Percentiles rank a stretch among this genome's conserved stretches.
Evolutionary conservation across 2,888 invertebrate genomes (phyloP).

Genomic region (Empis stercorea): DNA sequence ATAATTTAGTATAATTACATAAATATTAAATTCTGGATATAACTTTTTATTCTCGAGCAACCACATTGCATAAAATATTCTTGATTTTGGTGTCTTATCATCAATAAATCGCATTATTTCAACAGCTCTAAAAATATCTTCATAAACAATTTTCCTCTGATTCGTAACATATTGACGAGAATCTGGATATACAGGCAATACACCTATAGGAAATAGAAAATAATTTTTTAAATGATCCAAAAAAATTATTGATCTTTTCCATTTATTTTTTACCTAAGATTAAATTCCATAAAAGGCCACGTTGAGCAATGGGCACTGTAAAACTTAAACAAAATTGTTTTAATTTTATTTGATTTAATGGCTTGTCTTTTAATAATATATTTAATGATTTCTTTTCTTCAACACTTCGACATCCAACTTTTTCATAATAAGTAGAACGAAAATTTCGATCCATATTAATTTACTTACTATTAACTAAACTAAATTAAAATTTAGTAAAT

Average conservation of each 20-base stretch:
- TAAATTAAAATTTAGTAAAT: too few species aligned
- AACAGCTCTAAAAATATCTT: slow-evolving; percentile 58
- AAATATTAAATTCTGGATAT: slow-evolving; percentile 38
- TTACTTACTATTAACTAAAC: too few species aligned
- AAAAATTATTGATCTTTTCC: background rate
- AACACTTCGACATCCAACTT: slow-evolving; percentile 79
- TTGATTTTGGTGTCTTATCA: slow-evolving; percentile 48
- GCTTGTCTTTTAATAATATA: slow-evolving; percentile 75
- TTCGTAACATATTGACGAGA: slow-evolving; percentile 62
- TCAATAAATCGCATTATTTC: slow-evolving; percentile 53
- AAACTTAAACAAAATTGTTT: slow-evolving; percentile 77
- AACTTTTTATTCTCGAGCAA: slow-evolving; percentile 59
- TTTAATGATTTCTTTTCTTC: slow-evolving; percentile 85
- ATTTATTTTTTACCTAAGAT: slow-evolving; percentile 52
- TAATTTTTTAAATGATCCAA: background rate
- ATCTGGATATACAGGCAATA: slow-evolving; percentile 63
- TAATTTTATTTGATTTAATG: slow-evolving; percentile 62
- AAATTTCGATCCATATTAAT: slow-evolving; percentile 52
- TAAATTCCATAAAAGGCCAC: slow-evolving; percentile 70
- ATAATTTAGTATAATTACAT: too few species aligned
- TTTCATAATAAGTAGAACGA: slow-evolving; percentile 70
- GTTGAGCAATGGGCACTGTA: slow-evolving; percentile 67
- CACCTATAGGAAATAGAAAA: slow-evolving; percentile 38
- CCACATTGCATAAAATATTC: slow-evolving; percentile 69
- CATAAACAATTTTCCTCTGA: slow-evolving; percentile 62